Conservation (phyloP, 2,113 vertebrate species). For the Ammospiza caudacuta region DNA sequence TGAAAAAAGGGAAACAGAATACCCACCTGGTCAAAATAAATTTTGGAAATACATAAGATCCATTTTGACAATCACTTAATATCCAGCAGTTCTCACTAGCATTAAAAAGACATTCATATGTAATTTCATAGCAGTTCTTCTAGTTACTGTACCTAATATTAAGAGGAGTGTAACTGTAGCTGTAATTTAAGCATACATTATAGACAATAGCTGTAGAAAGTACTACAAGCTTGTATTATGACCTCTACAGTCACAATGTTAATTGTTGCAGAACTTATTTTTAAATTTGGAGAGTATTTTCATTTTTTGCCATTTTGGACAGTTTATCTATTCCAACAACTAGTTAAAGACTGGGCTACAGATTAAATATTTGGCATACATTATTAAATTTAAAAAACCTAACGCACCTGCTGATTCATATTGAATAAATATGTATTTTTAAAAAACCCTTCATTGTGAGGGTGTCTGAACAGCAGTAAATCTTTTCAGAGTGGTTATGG, state of each 20-base stretch:
- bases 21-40: background rate
- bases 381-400: background rate
- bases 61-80: background rate
- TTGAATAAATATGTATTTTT: background rate
- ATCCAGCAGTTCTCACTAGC: background rate
- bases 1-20: background rate
- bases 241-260: background rate
- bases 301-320: background rate
- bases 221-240: background rate
- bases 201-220: background rate
- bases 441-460: background rate
- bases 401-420: background rate
- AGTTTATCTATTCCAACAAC: background rate
- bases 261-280: background rate
- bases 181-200: background rate
- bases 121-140: background rate
- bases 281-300: background rate
- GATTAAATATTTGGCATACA: background rate
- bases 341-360: background rate
- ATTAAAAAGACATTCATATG: background rate
- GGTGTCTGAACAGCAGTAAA: background rate
- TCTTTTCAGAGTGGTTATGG: background rate
- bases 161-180: background rate
- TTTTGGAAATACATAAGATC: background rate
- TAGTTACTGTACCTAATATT: background rate